Percentiles rank a stretch among this genome's conserved stretches.
These are phyloP conservation scores for Polymixis flavicincta DNA, from an alignment of 2,888 invertebrate species.

Conservation along the genomic window DNA sequence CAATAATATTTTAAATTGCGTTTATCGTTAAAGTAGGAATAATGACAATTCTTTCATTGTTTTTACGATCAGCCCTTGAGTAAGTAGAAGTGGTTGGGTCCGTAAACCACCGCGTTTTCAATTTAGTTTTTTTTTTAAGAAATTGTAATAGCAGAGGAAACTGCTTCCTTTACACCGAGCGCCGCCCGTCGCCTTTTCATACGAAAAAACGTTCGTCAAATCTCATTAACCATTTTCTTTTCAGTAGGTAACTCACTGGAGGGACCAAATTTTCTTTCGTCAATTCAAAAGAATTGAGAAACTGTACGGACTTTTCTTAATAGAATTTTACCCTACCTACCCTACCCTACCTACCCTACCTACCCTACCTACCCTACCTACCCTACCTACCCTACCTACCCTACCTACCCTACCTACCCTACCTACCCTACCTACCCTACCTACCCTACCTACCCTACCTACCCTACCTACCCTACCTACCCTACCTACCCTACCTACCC, in stretches of 20 bases:
- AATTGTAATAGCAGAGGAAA: slow-evolving; percentile 3
- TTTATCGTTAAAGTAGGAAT: neutral
- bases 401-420: too few relatives aligned
- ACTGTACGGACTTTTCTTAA: too few relatives aligned
- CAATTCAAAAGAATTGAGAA: slow-evolving; percentile 20
- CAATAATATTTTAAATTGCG: neutral
- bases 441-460: too few relatives aligned
- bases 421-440: too few relatives aligned
- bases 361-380: too few relatives aligned
- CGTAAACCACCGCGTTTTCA: neutral
- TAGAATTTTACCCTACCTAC: too few relatives aligned
- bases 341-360: too few relatives aligned
- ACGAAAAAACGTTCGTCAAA: slow-evolving; percentile 24
- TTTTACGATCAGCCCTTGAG: neutral
- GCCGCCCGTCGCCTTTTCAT: slow-evolving; percentile 22
- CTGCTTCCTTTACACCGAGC: neutral
- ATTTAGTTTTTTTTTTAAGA: neutral
- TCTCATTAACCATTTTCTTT: slow-evolving; percentile 48
- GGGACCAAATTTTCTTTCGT: slow-evolving; percentile 26
- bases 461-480: too few relatives aligned
- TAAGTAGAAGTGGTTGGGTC: neutral
- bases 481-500: too few relatives aligned
- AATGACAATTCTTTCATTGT: neutral
- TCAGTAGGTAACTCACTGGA: slow-evolving; percentile 26
- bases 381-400: too few relatives aligned